Evolutionary conservation across 2,888 invertebrate genomes (phyloP).

Genomic region (Chymomyza amoena): DNA sequence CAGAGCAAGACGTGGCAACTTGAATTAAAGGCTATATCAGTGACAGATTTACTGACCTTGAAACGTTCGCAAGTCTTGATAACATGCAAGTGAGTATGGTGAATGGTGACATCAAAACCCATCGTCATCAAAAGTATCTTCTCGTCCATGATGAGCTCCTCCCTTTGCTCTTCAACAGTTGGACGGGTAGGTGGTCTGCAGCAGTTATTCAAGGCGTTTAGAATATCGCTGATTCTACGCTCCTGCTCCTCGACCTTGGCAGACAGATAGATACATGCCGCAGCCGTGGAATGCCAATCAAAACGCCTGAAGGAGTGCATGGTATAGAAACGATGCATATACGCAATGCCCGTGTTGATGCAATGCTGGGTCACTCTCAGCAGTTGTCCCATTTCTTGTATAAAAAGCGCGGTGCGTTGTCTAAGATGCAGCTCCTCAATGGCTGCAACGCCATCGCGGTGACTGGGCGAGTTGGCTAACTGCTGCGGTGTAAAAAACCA

Average conservation of each 20-base stretch:
- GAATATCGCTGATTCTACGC: slow-evolving; percentile 97
- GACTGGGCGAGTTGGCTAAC: slow-evolving; percentile 93
- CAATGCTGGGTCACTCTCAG: slow-evolving; percentile 98
- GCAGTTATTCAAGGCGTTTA: slow-evolving; percentile 93
- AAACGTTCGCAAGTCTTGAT: slow-evolving; percentile 97
- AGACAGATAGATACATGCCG: slow-evolving; percentile 96
- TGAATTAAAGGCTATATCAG: slow-evolving; percentile 99
- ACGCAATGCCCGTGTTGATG: slow-evolving; percentile 99
- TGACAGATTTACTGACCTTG: slow-evolving; percentile 96
- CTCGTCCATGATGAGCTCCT: slow-evolving; percentile 97
- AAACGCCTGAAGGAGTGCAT: slow-evolving; percentile 99
- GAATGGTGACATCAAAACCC: slow-evolving; percentile 98
- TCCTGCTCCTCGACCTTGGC: slow-evolving; percentile 99
- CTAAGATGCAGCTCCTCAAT: slow-evolving; percentile 96
- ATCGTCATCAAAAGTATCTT: slow-evolving; percentile 98
- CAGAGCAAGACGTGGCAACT: slow-evolving; percentile 98
- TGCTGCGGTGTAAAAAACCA: slow-evolving; percentile 98
- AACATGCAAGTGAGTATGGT: slow-evolving; percentile 98
- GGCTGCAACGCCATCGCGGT: slow-evolving; percentile 93
- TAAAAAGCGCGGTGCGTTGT: slow-evolving; percentile 98
- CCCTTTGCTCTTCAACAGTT: slow-evolving; percentile 86
- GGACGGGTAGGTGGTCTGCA: slow-evolving; percentile 91
- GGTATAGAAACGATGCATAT: slow-evolving; percentile 99
- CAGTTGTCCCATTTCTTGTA: slow-evolving; percentile 99
- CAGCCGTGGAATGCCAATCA: slow-evolving; percentile 95